Evolutionary conservation across 2,888 invertebrate genomes (phyloP).

Genomic region (Sphaeridia pumilis): DNA sequence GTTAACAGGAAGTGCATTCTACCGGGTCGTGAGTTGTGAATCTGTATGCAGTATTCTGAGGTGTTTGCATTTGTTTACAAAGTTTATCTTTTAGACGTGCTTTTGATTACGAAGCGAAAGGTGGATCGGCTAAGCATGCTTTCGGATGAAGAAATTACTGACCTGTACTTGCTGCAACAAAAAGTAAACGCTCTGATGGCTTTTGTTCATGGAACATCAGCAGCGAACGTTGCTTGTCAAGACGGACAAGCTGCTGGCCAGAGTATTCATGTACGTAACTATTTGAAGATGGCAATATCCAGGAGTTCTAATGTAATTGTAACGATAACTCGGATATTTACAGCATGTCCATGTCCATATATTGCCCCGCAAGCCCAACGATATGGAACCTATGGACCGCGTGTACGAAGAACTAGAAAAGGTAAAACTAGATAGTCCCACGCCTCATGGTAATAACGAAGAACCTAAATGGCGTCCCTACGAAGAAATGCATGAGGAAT

Average conservation of each 20-base stretch:
- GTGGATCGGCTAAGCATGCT: conserved; percentile 55
- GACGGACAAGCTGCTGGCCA: conserved; percentile 82
- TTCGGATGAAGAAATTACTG: conserved; percentile 55
- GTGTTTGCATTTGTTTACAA: too few species aligned
- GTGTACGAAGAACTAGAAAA: conserved; percentile 61
- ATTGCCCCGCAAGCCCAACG: conserved; percentile 63
- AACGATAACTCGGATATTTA: too few species aligned
- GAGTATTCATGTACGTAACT: conserved; percentile 64
- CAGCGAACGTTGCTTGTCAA: conserved; percentile 69
- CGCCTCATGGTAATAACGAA: conserved; percentile 40
- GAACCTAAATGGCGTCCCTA: conserved; percentile 40
- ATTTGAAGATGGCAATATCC: too few species aligned
- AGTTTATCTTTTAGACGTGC: conserved; percentile 52
- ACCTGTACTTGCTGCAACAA: conserved; percentile 54
- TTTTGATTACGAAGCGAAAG: conserved; percentile 58
- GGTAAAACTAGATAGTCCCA: conserved; percentile 49
- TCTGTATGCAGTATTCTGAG: too few species aligned
- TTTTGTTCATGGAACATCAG: conserved; percentile 50
- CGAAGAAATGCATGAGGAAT: conserved; percentile 54
- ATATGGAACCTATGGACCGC: conserved; percentile 67
- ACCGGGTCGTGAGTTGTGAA: conserved; percentile 59
- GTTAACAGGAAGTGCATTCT: conserved; percentile 81
- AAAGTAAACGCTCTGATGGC: conserved; percentile 56
- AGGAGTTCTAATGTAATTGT: too few species aligned
- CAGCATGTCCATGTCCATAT: conserved; percentile 39